Evolutionary conservation across 2,888 invertebrate species (phyloP).

Genomic region (Dryomyza anilis): DNA sequence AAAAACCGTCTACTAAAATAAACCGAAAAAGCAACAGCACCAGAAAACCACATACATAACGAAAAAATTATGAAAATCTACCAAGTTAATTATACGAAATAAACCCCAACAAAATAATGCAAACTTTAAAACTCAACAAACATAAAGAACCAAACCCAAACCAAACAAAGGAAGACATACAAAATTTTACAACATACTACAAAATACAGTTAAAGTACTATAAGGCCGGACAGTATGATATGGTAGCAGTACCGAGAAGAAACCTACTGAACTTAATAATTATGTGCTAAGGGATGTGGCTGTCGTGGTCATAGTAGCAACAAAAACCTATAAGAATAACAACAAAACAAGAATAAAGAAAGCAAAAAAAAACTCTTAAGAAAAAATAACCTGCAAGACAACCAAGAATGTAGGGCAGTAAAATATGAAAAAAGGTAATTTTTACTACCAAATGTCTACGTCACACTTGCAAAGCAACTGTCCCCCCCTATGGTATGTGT

Average conservation of each 20-base stretch:
- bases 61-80: background rate
- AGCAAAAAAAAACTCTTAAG: background rate
- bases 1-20: background rate
- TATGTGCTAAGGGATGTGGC: conserved; percentile 4
- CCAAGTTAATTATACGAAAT: background rate
- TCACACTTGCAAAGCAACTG: background rate
- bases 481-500: background rate
- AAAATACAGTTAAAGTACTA: no score
- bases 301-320: background rate
- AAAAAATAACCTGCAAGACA: background rate
- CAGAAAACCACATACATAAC: no score
- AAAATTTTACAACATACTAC: no score
- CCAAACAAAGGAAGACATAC: background rate
- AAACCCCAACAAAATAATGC: background rate
- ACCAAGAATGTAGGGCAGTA: background rate
- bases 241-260: background rate
- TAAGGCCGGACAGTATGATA: no score
- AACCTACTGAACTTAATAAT: background rate
- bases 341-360: background rate
- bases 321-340: background rate
- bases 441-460: background rate
- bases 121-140: background rate
- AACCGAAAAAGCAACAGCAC: background rate
- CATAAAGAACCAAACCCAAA: background rate
- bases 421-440: background rate